Evolutionary conservation across 1,140 invertebrate species (phyloP), one percentile per base, ranked within the genome.

Genomic region (Gonioctena quinquepunctata): DNA sequence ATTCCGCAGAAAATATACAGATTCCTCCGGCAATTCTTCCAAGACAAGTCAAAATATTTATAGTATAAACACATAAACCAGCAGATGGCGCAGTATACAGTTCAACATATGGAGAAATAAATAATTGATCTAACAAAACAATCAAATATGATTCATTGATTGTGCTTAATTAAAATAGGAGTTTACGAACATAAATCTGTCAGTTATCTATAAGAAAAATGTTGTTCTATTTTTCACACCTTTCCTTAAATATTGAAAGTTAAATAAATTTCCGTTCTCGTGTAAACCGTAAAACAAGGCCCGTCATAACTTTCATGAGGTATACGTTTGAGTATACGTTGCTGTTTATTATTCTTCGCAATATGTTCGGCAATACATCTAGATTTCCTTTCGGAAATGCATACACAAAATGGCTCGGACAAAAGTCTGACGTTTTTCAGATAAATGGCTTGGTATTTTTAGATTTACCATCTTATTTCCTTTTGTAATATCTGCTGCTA

Each of bases 81-180:
- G 52, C 59, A 60, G 25, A 21, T 25, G 59, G 54, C 27, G 27
- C 67, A 60, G 67, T 69, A 69, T 62, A 69, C 62, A 62, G 21
- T 69, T 68, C 57, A 69, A 60, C 67, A 69, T 62, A 68, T 50
- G 66, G 49, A 23, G 66, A 68, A 68, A 68, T 59, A 59, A 59
- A 59, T 59, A 61, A 62, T 69, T 52, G 48, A 69, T 62, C 60
- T 54, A 69, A 63, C 67, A 52, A 69, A 69, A 69, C 67, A 69
- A 69, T 69, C 67, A 69, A 69, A 69, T 48, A 50, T 48, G 59
- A 49, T 60, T 50, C 48, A 50, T 25, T 16, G 33, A 21, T 25
- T 27, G 21, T 56, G 21, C 56, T 16, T 16, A 62, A 54, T 62
- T 52, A 69, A 54, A 59, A 60, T 21, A 49, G 57, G 50, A 69